phyloP scores from a whole-genome alignment of 2,113 vertebrate genomes.

The Podarcis raffonei region DNA sequence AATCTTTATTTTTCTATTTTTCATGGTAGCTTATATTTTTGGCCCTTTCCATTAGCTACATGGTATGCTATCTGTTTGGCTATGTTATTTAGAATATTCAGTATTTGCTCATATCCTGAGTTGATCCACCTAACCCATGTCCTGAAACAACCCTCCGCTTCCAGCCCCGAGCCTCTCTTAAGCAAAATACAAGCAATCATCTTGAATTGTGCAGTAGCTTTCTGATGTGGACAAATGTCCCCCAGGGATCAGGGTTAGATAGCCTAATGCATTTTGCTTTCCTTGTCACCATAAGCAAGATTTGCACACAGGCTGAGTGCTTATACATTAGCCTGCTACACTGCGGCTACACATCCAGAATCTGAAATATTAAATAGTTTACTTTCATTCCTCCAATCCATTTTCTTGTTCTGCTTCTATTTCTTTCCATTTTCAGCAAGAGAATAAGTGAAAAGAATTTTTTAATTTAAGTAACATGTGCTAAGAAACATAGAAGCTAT shows the following conservation, averaged over 20 bases:
- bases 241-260: slow-evolving; percentile 2
- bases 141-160: background rate
- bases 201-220: slow-evolving; percentile 21
- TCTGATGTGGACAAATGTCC: background rate
- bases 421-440: background rate
- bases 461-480: background rate
- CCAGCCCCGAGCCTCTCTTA: background rate
- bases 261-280: slow-evolving; percentile 20
- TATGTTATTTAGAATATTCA: background rate
- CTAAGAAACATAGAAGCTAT: background rate
- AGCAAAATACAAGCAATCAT: background rate
- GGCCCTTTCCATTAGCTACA: background rate
- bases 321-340: slow-evolving; percentile 14
- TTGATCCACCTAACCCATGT: background rate
- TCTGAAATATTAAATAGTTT: slow-evolving; percentile 14
- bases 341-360: background rate
- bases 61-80: background rate
- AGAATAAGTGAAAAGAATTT: background rate
- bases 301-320: slow-evolving; percentile 12
- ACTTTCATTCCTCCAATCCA: background rate
- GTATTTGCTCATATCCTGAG: background rate
- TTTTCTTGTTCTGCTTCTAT: background rate
- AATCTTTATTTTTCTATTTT: slow-evolving; percentile 27
- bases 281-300: slow-evolving; percentile 25
- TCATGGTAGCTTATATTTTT: background rate